Percentiles rank a stretch among this genome's conserved stretches.
Evolutionary conservation across 2,888 invertebrate genomes (phyloP).

Genomic region (Kryphioiulus occultus): DNA sequence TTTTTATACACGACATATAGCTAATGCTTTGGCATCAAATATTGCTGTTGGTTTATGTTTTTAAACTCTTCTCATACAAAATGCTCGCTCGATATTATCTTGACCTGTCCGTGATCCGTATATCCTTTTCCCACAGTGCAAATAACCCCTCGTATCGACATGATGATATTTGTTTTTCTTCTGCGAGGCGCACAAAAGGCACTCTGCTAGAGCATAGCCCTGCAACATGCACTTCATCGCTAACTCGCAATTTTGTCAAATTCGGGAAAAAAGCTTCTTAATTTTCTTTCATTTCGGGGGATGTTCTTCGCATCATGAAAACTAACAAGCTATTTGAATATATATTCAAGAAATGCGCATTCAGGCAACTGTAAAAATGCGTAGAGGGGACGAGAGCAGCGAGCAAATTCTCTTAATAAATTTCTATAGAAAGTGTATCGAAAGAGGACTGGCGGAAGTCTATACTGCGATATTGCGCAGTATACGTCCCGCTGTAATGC

Average conservation of each 20-base stretch:
- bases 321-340: constrained; percentile 5
- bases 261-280: neutral
- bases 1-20: no score
- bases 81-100: neutral
- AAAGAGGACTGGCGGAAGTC: neutral
- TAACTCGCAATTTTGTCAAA: neutral
- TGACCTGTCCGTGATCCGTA: neutral
- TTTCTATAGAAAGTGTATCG: neutral
- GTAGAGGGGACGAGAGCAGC: neutral
- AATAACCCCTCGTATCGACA: neutral
- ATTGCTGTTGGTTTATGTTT: no score
- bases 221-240: neutral
- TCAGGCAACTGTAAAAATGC: constrained; percentile 5
- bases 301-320: constrained; percentile 5
- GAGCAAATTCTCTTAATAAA: neutral
- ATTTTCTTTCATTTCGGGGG: constrained; percentile 5
- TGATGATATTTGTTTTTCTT: neutral
- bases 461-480: neutral
- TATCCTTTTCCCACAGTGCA: neutral
- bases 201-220: neutral
- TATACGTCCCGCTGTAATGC: neutral
- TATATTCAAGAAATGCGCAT: neutral
- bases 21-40: no score
- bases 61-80: neutral
- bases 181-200: neutral